These are phyloP conservation scores for Chelmon rostratus DNA, from an alignment of 2,797 vertebrate genomes.

Conservation along the genomic window DNA sequence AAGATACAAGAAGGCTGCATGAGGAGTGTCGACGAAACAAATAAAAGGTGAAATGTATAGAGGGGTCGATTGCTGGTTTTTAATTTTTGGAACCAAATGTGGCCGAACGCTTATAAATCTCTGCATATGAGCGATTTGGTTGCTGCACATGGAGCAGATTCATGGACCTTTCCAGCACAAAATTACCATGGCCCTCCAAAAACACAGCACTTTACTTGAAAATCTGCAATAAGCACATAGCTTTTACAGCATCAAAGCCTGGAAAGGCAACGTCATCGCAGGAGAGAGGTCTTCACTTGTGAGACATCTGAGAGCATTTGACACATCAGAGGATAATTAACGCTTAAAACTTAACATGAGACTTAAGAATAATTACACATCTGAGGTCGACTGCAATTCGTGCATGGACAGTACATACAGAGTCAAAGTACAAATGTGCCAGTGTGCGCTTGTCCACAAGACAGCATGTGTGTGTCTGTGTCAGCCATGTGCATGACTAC, in stretches of 20 bases:
- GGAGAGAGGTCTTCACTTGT: constrained; percentile 6
- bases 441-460: not conserved
- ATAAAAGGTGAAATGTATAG: accelerated
- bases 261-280: not conserved
- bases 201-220: not conserved
- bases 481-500: constrained; percentile 75
- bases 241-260: constrained; percentile 3
- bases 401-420: not conserved
- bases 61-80: not conserved
- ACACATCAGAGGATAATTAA: constrained; percentile 9
- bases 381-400: constrained; percentile 18
- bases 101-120: not conserved
- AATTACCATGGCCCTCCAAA: not conserved
- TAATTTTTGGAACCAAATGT: not conserved
- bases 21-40: not conserved
- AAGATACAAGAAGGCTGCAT: not conserved
- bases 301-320: constrained; percentile 21
- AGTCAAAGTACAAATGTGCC: not conserved
- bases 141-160: not conserved
- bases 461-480: constrained; percentile 33
- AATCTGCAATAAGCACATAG: not conserved
- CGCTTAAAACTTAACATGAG: not conserved
- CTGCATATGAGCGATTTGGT: constrained; percentile 13
- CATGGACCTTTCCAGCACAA: not conserved
- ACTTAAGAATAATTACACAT: not conserved